phyloP scores from a whole-genome alignment of 2,113 vertebrate genomes.

The Bufo bufo region DNA sequence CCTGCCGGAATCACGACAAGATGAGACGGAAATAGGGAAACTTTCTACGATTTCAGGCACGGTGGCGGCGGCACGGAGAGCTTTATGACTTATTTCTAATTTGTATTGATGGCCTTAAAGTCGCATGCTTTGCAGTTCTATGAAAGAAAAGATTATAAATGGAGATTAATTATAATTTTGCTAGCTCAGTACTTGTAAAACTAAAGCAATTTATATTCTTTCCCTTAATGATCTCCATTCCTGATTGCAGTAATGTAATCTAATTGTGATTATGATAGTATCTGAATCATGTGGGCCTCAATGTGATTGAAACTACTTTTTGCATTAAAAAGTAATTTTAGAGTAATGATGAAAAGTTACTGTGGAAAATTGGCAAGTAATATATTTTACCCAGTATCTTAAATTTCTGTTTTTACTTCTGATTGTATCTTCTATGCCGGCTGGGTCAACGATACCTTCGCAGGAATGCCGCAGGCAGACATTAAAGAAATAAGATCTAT shows the following conservation, averaged over 20 bases:
- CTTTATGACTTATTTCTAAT: constrained; percentile 94
- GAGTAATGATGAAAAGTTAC: constrained; percentile 99
- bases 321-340: constrained; percentile 99
- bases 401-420: constrained; percentile 84
- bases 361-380: constrained; percentile 99
- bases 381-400: constrained; percentile 89
- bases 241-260: constrained; percentile 99
- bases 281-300: constrained; percentile 99
- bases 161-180: constrained; percentile 99
- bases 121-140: constrained; percentile 95
- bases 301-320: constrained; percentile 99
- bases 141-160: constrained; percentile 98
- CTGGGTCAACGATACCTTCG: constrained; percentile 45
- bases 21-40: constrained; percentile 66
- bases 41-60: constrained; percentile 72
- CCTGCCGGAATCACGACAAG: constrained; percentile 66
- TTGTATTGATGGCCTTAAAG: constrained; percentile 97
- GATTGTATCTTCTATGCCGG: constrained; percentile 76
- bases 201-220: constrained; percentile 99
- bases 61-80: constrained; percentile 77
- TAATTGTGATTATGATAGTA: constrained; percentile 99
- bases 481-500: constrained; percentile 44
- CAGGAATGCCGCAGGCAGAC: constrained; percentile 36
- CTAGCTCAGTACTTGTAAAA: constrained; percentile 99
- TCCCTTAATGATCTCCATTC: constrained; percentile 99